Evolutionary conservation across 2,888 invertebrate genomes (phyloP), one percentile per base, ranked within the genome.

Genomic region (Pachycephus smyrnensis): DNA sequence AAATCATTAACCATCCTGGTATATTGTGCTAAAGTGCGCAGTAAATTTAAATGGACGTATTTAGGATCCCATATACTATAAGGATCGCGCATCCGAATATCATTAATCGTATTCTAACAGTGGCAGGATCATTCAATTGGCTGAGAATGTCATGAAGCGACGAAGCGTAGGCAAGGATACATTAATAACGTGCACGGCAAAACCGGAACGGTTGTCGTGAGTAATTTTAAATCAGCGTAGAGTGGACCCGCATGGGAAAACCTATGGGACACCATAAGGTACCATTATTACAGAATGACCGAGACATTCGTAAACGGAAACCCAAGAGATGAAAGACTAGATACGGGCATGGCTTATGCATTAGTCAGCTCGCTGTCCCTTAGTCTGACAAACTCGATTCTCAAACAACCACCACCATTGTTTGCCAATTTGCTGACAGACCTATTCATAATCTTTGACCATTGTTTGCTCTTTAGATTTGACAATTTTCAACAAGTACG

Each of bases 341-440:
- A 86, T 84, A 84, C 78, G 84, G 86, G 84, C 84, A 80, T 74
- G 79, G 76, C 75, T 79, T 81, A 78, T 82, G 82, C 83, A 80
- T 86, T 85, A 86, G 84, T 86, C 84, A 85, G 77, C 82, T 75
- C 80, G 80, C 82, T 81, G 80, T 77, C 82, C 79, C 80, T 81
- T 82, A 81, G 84, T 79, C 77, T 80, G 79, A 79, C 79, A 76
- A 82, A 81, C 77, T 40, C 77, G 73, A 31, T 79, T 78, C 77
- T 76, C 77, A 33, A 77, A 77, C 77, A 80, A 55, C 80, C 69
- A 77, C 75, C 75, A 73, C 80, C 80, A 85, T 88, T 88, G 84
- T 86, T 86, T 82, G 82, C 81, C 85, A 86, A 86, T 87, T 86
- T 85, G 80, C 75, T 79, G 31, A 75, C 76, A 68, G 77, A 71